phyloP scores from a whole-genome alignment of 2,888 invertebrate species.

The Caenorhabditis parvicauda region DNA sequence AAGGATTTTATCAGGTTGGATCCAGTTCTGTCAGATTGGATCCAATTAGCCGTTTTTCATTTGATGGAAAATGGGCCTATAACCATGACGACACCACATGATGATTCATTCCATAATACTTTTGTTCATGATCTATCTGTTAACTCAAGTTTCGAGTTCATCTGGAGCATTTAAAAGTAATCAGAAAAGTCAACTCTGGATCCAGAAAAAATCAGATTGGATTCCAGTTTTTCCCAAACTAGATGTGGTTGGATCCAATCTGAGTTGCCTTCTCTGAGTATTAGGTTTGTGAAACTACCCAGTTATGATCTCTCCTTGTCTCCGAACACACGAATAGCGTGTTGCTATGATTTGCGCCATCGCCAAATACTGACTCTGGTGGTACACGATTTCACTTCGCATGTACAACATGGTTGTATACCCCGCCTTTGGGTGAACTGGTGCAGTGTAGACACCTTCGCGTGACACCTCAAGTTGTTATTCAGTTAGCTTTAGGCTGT shows the following conservation, averaged over 20 bases:
- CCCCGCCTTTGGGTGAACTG: constrained; percentile 79
- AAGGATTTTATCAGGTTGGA: too few relatives aligned
- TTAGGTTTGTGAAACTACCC: constrained; percentile 68
- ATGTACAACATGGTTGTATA: constrained; percentile 82
- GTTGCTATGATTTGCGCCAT: constrained; percentile 81
- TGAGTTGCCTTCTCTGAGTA: too few relatives aligned
- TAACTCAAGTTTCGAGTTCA: too few relatives aligned
- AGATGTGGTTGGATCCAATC: too few relatives aligned
- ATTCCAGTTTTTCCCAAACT: too few relatives aligned
- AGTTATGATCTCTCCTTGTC: constrained; percentile 82
- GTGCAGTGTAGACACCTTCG: constrained; percentile 85
- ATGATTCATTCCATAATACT: not conserved
- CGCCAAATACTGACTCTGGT: constrained; percentile 74
- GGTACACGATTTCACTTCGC: constrained; percentile 83
- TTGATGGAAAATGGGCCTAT: too few relatives aligned
- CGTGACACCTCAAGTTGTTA: constrained; percentile 16
- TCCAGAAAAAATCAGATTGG: too few relatives aligned
- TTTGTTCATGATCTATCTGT: too few relatives aligned
- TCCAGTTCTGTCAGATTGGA: too few relatives aligned
- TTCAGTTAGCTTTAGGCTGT: not conserved
- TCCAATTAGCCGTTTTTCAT: too few relatives aligned
- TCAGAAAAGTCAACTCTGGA: too few relatives aligned
- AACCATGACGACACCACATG: not conserved
- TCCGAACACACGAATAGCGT: constrained; percentile 83
- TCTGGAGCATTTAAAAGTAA: too few relatives aligned